A percentile compares a stretch with the other conserved stretches of the same genome.
Evolutionary conservation across 2,113 vertebrate species (phyloP).

Genomic region (Motacilla tschutschensis): DNA sequence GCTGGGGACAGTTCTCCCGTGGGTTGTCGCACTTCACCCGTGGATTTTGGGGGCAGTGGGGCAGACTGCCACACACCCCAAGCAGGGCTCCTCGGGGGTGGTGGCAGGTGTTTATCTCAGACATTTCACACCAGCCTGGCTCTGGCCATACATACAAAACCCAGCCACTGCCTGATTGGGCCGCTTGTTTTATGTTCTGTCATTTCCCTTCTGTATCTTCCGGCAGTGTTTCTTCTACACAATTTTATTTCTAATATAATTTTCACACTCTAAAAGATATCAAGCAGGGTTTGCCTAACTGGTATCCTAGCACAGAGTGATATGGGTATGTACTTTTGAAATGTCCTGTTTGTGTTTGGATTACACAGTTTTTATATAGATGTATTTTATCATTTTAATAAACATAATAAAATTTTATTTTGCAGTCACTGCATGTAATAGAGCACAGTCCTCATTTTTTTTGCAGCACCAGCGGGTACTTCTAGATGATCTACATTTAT

Average conservation of each 20-base stretch:
- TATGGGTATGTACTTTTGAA: neutral
- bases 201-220: neutral
- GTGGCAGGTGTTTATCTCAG: rapidly evolving
- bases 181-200: neutral
- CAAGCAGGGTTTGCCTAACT: neutral
- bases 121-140: neutral
- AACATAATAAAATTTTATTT: slow-evolving; percentile 28
- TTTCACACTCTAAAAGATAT: neutral
- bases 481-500: neutral
- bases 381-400: slow-evolving; percentile 45
- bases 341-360: neutral
- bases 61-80: rapidly evolving
- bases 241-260: neutral
- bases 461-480: neutral
- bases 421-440: neutral
- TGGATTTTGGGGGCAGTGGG: rapidly evolving
- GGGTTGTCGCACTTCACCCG: too few relatives aligned
- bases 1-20: neutral
- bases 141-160: rapidly evolving
- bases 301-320: neutral
- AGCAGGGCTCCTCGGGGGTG: rapidly evolving
- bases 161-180: rapidly evolving
- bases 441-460: neutral
- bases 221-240: neutral
- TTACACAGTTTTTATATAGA: neutral